phyloP scores from a whole-genome alignment of 2,888 invertebrate species.

The Caenorhabditis sp. region DNA sequence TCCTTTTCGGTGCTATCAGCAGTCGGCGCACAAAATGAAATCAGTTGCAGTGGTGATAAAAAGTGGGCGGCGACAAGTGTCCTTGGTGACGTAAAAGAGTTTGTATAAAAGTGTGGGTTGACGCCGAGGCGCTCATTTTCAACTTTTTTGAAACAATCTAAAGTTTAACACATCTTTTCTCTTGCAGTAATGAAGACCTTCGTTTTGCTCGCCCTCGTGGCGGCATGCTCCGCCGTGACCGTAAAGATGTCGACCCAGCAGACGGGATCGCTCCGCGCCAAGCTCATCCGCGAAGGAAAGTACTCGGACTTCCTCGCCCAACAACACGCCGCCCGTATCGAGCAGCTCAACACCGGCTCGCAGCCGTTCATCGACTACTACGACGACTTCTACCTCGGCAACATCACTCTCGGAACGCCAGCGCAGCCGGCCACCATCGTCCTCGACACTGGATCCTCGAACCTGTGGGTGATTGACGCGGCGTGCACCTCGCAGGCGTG shows the following conservation, averaged over 20 bases:
- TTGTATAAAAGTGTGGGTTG: too few relatives aligned
- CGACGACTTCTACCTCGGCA: conserved; percentile 76
- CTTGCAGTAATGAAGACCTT: conserved; percentile 66
- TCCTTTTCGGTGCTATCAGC: background rate
- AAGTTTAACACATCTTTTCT: background rate
- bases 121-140: background rate
- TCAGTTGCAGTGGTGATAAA: too few relatives aligned
- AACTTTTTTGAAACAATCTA: background rate
- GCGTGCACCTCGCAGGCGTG: conserved; percentile 68
- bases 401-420: conserved; percentile 74
- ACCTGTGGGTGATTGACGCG: conserved; percentile 75
- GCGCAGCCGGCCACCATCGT: conserved; percentile 69
- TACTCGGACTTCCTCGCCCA: conserved; percentile 50
- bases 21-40: too few relatives aligned
- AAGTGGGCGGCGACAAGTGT: too few relatives aligned
- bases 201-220: conserved; percentile 67
- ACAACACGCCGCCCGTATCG: conserved; percentile 42
- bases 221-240: conserved; percentile 61
- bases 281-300: conserved; percentile 61
- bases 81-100: too few relatives aligned
- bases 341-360: conserved; percentile 58
- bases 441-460: conserved; percentile 74
- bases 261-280: conserved; percentile 59
- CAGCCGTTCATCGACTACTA: conserved; percentile 73
- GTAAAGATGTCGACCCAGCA: conserved; percentile 58